phyloP scores from a whole-genome alignment of 1,140 invertebrate species.

The Pseudomyrmex flavicornis region DNA sequence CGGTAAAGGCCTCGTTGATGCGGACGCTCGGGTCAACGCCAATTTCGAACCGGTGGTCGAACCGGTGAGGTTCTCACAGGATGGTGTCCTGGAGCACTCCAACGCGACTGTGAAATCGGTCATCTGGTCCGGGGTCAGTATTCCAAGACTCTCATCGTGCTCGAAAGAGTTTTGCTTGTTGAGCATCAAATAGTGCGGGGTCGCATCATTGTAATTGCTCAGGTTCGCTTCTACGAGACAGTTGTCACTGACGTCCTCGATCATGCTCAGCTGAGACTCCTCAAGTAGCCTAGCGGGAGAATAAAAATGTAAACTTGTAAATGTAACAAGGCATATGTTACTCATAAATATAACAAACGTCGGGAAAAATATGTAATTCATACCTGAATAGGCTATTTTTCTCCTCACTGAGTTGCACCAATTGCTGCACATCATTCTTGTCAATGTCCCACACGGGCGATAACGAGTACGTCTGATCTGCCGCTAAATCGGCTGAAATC shows the following conservation, averaged over 20 bases:
- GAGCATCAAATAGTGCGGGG: constrained; percentile 83
- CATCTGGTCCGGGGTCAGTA: constrained; percentile 95
- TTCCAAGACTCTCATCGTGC: constrained; percentile 92
- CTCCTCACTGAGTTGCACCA: constrained; percentile 76
- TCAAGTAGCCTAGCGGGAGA: constrained; percentile 71
- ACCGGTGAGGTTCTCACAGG: constrained; percentile 83
- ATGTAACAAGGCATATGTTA: background rate
- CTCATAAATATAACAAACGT: background rate
- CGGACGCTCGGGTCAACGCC: constrained; percentile 71
- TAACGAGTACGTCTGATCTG: constrained; percentile 71
- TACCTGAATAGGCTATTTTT: constrained; percentile 78
- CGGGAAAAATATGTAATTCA: too few species aligned
- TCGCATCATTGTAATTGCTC: constrained; percentile 72
- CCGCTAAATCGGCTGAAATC: constrained; percentile 54
- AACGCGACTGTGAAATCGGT: constrained; percentile 88
- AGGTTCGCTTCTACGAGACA: constrained; percentile 73
- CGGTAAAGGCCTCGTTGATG: constrained; percentile 72
- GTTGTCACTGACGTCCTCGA: constrained; percentile 77
- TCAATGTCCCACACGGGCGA: constrained; percentile 76
- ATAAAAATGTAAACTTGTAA: background rate
- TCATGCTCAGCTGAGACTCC: constrained; percentile 71
- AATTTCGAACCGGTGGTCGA: constrained; percentile 68
- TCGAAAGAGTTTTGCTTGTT: constrained; percentile 92
- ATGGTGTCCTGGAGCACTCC: constrained; percentile 87
- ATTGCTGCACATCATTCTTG: constrained; percentile 76